Evolutionary conservation across 1,140 invertebrate species (phyloP), one percentile per base, ranked within the genome.

Genomic region (Nymphalis io): DNA sequence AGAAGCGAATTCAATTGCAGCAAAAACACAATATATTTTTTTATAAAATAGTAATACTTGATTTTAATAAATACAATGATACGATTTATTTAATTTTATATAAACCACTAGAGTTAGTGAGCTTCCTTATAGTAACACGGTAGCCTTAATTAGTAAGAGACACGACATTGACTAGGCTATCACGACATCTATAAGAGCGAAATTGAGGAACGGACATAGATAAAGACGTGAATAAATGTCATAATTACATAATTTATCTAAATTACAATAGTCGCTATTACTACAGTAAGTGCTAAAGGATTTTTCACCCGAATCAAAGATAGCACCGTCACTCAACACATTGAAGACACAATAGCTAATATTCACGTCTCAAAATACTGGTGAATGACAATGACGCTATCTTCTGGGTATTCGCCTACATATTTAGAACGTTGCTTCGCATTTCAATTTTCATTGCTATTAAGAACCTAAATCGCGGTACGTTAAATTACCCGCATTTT

Each of bases 151-250:
- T 78, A 79, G 74, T 80, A 73, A 82, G 77, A 84, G 82, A 88
- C 84, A 91, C 87, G 83, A 91, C 89, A 87, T 74, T 81, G 57
- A 89, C 87, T 91, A 91, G 76, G 70, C 89, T 89, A 89, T 84
- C 83, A 91, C 89, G 87, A 91, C 87, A 91, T 77, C 86, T 88
- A 90, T 87, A 89, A 89, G 86, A 89, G 83, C 72, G 89, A 91
- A 91, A 88, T 87, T 76, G 87, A 89, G 83, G 84, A 89, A 91
- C 87, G 87, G 87, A 89, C 85, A 89, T 88, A 89, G 85, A 88
- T 73, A 82, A 87, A 88, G 85, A 85, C 70, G 81, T 85, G 79
- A 87, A 79, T 83, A 85, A 85, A 82, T 86, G 79, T 84, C 79
- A 70, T 78, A 73, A 82, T 78, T 78, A 84, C 82, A 82, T 75